A percentile compares a stretch with the other conserved stretches of the same genome.
Evolutionary conservation across 37 sponge, comb jelly and placozoan species (phyloP).

Genomic region (Eunapius fragilis): DNA sequence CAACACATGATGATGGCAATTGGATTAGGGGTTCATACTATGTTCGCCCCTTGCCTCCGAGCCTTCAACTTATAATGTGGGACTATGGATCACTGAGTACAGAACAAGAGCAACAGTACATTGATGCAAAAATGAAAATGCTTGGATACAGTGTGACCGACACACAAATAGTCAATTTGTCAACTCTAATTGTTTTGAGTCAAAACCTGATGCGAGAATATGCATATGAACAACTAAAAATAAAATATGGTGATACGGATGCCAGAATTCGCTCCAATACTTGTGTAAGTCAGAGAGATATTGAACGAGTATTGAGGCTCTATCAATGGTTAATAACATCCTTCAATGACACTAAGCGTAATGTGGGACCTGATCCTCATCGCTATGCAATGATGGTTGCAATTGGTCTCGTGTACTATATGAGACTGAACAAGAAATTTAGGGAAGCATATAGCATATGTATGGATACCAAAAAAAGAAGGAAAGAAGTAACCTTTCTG

Average conservation of each 20-base stretch:
- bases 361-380: no score
- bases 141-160: slow-evolving; percentile 30
- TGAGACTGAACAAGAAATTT: slow-evolving; percentile 68
- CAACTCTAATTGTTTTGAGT: slow-evolving; percentile 60
- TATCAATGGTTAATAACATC: slow-evolving; percentile 55
- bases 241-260: neutral
- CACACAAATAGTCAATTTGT: slow-evolving; percentile 24
- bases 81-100: slow-evolving; percentile 87
- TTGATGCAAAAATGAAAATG: slow-evolving; percentile 82
- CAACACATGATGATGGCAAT: slow-evolving; percentile 34
- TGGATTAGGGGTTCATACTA: slow-evolving; percentile 88
- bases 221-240: slow-evolving; percentile 63
- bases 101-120: slow-evolving; percentile 83
- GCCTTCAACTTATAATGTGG: slow-evolving; percentile 81
- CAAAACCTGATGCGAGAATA: slow-evolving; percentile 74
- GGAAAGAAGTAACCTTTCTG: neutral
- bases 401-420: slow-evolving; percentile 87
- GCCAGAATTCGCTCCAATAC: slow-evolving; percentile 43
- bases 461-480: no score
- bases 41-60: slow-evolving; percentile 79
- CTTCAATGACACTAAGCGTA: slow-evolving; percentile 7
- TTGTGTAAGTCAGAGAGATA: slow-evolving; percentile 85
- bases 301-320: slow-evolving; percentile 86
- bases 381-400: slow-evolving; percentile 70
- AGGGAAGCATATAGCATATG: no score